Evolutionary conservation across 2,888 invertebrate genomes (phyloP).

Genomic region (Hesperia comma): DNA sequence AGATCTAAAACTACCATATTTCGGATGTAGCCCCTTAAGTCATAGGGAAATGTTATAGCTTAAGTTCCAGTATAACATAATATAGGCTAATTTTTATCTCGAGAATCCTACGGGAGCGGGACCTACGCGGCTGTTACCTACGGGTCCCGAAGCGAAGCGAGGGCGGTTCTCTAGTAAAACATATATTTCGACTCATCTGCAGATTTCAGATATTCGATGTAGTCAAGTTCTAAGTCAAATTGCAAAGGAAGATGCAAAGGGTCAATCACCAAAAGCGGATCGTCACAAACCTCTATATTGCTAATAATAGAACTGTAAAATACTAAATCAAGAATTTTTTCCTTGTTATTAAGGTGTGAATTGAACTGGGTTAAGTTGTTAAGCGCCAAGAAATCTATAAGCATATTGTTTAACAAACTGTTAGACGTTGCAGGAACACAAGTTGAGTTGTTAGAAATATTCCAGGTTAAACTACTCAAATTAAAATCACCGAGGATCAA

Average conservation of each 20-base stretch:
- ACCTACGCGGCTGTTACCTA: too few species aligned
- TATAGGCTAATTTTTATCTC: too few species aligned
- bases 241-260: conserved; percentile 24
- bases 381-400: conserved; percentile 28
- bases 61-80: too few species aligned
- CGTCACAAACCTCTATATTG: not conserved
- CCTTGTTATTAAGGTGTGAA: conserved; percentile 9
- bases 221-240: conserved; percentile 2
- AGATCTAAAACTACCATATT: too few species aligned
- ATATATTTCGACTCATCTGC: not conserved
- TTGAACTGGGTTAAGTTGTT: conserved; percentile 23
- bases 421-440: not conserved
- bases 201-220: not conserved
- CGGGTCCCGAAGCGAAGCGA: too few species aligned
- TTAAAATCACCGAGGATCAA: conserved; percentile 30
- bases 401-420: conserved; percentile 18
- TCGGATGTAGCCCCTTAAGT: too few species aligned
- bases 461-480: conserved; percentile 25
- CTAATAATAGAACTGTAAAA: not conserved
- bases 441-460: not conserved
- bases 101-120: too few species aligned
- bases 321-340: conserved; percentile 24
- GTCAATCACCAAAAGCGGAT: conserved; percentile 18
- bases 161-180: too few species aligned
- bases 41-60: too few species aligned